These are phyloP conservation scores for Parnassius glacialis DNA, from an alignment of 2,888 invertebrate genomes.

Conservation along the genomic window DNA sequence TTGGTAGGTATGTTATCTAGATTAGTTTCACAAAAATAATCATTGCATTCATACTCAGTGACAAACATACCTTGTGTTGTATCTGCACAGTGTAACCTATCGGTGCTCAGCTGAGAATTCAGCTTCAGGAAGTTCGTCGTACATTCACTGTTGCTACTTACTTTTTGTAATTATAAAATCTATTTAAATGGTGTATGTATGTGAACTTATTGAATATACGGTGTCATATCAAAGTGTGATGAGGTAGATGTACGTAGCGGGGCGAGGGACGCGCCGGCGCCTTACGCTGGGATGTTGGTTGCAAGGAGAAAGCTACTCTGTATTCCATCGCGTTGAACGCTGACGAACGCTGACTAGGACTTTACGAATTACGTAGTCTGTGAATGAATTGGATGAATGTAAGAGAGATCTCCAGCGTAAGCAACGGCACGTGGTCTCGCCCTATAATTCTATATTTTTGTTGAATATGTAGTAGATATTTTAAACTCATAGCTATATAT, in stretches of 20 bases:
- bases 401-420: too few relatives aligned
- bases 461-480: constrained; percentile 53
- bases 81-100: background rate
- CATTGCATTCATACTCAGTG: background rate
- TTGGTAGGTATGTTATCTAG: background rate
- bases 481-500: constrained; percentile 34
- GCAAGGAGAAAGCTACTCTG: too few relatives aligned
- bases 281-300: too few relatives aligned
- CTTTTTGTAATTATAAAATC: constrained; percentile 16
- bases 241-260: constrained; percentile 37
- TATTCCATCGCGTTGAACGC: too few relatives aligned
- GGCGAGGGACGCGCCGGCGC: constrained; percentile 25
- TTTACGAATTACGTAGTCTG: background rate
- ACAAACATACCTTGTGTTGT: background rate
- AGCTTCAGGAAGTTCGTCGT: constrained; percentile 11
- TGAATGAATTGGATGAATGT: background rate
- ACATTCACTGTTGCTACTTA: constrained; percentile 18
- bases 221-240: constrained; percentile 75
- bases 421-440: constrained; percentile 22
- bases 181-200: constrained; percentile 30
- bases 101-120: constrained; percentile 5
- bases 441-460: constrained; percentile 44
- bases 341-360: too few relatives aligned
- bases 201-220: constrained; percentile 45
- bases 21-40: background rate